Base-by-base conservation (phyloP, 2,797 vertebrate species). In the Podarcis lilfordi region DNA sequence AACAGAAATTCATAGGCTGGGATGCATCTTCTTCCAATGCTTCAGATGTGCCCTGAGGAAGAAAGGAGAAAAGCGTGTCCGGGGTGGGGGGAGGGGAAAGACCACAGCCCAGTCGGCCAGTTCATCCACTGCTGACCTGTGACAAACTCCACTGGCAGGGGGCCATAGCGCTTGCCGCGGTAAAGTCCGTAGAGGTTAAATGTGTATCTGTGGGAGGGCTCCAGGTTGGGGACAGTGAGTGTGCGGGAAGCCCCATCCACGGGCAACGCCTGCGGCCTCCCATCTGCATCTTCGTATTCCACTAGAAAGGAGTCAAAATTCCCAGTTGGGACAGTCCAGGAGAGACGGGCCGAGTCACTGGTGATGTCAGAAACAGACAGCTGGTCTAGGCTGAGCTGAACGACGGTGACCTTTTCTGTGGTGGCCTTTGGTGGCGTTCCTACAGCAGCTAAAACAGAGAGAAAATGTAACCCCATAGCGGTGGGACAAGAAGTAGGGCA, bases 241-340 rank as follows among this genome's bases (percentile, higher is more conserved):
- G 80, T 81, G 11, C 37, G 66, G 55, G 76, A 83, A 21, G 13
- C 74, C 7, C 75, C 83, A 35, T 89, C 87, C 19, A 89, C 55
- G 7, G 89, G 43, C 59, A 94, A 29, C 2, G 61, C 78, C 72
- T 88, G 89, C 1, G 74, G 87, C n/a, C 23, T 80, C 17, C 91
- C 88, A 9, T 90, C 85, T 32, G 81, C 82, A 19, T 91, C 91
- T 40, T 86, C 82, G 81, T 94, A 94, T 5, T 80, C 76, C 59
- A 94, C 75, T 43, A 93, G 37, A 68, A 94, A 92, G 15, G 93
- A 92, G 11, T 93, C 91, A 83, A 94, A 94, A 5, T 85, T 71
- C 40, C 92, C 88, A 40, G 59, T 71, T n/a, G 61, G 81, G 27
- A 91, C 91, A 2, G 82, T 74, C 93, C 90, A 94, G 3, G 80